Base-by-base conservation (phyloP, 2,797 vertebrate species). In the Borostomias antarcticus region DNA sequence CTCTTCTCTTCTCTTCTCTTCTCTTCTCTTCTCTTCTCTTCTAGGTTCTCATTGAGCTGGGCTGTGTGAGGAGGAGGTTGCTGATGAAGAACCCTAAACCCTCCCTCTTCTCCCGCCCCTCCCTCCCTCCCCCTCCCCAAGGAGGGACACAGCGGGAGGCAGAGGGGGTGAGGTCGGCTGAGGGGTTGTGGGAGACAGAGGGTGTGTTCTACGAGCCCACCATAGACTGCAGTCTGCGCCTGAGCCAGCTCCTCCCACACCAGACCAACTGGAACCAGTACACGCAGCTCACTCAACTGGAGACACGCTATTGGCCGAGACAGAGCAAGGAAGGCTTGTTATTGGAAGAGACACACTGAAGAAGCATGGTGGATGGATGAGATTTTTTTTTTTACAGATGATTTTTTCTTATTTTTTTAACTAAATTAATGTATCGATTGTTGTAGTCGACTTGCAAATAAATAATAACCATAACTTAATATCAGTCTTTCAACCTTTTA, bases 261-360 rank as follows among this genome's bases (percentile, higher is more conserved):
- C 94, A 97, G 60, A 84, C 86, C 51, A 93, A 94, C 61, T 98
- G 97, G 97, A 98, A 96, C 82, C 90, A 90, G 47, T 94, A 89
- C 85, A 64, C 89, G 2, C 86, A 90, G 5, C 80, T 86, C 58
- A 53, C 85, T 13, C 66, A 40, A 29, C 57, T 21, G 47, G 17
- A 45, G 47, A 45, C 40, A n/a, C 40, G 40, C 40, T 43, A 43
- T 43, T n/a, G 40, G 40, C 40, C n/a, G 40, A 43, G 40, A 43
- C 40, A 13, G n/a, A 43, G 0, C 15, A 13, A 43, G 40, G 15
- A 43, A 17, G 40, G n/a, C 8, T 43, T n/a, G 13, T 1, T 43
- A 43, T 43, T 43, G 15, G 40, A 13, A 15, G 40, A 43, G 40
- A n/a, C 2, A 37, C 35, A n/a, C n/a, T n/a, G n/a, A n/a, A n/a